Evolutionary conservation across 1,140 invertebrate species (phyloP).

Genomic region (Hylyphantes graminicola): DNA sequence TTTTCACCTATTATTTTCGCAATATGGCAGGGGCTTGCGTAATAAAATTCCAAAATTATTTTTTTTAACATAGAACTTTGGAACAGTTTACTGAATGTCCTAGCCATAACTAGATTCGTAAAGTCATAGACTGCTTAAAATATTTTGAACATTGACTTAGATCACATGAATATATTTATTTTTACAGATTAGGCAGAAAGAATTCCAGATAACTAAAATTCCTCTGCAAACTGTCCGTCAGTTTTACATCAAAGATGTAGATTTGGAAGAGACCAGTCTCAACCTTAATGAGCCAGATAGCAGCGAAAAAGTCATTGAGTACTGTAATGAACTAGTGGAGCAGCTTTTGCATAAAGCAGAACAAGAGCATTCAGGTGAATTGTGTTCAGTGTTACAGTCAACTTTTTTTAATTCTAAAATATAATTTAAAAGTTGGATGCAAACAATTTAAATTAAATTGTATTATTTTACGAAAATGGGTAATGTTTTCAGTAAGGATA

Average conservation of each 20-base stretch:
- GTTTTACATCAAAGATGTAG: constrained; percentile 78
- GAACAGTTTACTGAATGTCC: too few species aligned
- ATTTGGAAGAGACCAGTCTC: constrained; percentile 69
- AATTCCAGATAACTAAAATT: constrained; percentile 77
- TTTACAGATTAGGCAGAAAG: constrained; percentile 52
- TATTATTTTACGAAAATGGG: too few species aligned
- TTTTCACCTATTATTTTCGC: too few species aligned
- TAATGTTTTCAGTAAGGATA: too few species aligned
- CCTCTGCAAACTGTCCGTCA: constrained; percentile 88
- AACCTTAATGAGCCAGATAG: constrained; percentile 66
- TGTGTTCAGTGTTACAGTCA: not conserved
- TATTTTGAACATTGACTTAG: too few species aligned
- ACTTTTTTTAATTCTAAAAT: not conserved
- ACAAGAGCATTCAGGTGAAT: constrained; percentile 64
- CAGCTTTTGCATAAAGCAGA: constrained; percentile 65
- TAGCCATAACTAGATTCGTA: too few species aligned
- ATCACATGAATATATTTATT: not conserved
- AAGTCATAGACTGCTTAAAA: too few species aligned
- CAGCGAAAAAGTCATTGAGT: constrained; percentile 67
- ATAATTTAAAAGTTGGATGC: too few species aligned
- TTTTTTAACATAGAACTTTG: too few species aligned
- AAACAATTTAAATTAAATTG: too few species aligned
- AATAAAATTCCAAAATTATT: too few species aligned
- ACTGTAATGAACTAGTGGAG: constrained; percentile 67
- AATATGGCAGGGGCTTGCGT: too few species aligned